These are phyloP conservation scores for Sinelater perroti DNA, from an alignment of 2,888 invertebrate species.

Conservation along the genomic window DNA sequence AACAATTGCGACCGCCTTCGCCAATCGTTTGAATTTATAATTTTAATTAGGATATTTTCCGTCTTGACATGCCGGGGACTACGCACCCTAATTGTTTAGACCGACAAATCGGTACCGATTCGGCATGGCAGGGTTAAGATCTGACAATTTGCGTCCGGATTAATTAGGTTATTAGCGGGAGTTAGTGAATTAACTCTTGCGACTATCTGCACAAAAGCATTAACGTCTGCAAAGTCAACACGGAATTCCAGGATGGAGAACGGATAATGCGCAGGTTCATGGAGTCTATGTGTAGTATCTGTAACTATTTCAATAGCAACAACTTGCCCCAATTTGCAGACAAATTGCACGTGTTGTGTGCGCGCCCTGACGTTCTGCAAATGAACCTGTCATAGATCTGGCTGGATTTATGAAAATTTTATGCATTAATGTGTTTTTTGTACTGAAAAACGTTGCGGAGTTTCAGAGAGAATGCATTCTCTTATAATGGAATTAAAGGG, in stretches of 20 bases:
- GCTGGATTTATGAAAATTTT: constrained; percentile 28
- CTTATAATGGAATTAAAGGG: constrained; percentile 4
- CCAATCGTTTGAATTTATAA: too few relatives aligned
- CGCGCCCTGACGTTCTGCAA: constrained; percentile 26
- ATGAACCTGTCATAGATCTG: constrained; percentile 26
- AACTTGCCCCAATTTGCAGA: constrained; percentile 20
- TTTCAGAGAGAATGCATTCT: too few relatives aligned
- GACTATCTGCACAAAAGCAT: constrained; percentile 17
- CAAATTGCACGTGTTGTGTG: constrained; percentile 25
- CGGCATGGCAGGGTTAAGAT: constrained; percentile 12
- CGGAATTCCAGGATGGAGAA: constrained; percentile 12
- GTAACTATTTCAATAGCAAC: constrained; percentile 19
- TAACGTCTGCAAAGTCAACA: constrained; percentile 18
- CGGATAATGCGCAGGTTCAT: constrained; percentile 15
- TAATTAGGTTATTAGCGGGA: constrained; percentile 19
- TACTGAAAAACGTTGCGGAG: too few relatives aligned
- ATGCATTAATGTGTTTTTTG: constrained; percentile 30
- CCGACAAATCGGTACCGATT: constrained; percentile 10
- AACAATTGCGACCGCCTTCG: too few relatives aligned
- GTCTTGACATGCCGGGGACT: too few relatives aligned
- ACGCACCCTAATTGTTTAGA: too few relatives aligned
- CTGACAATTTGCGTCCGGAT: constrained; percentile 13
- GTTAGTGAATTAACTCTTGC: constrained; percentile 18
- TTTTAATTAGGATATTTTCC: too few relatives aligned
- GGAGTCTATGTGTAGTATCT: constrained; percentile 17